Evolutionary conservation across 2,113 vertebrate genomes (phyloP).

Genomic region (Ptilorrhoa leucosticta): DNA sequence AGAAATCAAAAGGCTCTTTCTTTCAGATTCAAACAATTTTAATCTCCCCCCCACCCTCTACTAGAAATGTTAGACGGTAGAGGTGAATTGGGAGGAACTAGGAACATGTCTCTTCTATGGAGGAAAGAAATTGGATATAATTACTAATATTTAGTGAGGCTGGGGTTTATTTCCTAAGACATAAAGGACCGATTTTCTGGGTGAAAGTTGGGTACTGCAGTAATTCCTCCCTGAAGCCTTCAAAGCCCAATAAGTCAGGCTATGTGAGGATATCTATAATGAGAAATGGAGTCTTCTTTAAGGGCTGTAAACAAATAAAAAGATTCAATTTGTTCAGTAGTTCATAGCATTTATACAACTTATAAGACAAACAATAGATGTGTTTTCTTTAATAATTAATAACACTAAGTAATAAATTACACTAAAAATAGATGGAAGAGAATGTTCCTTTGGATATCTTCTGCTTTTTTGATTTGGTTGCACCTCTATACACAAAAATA

Average conservation of each 20-base stretch:
- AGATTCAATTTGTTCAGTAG: neutral
- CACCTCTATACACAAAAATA: neutral
- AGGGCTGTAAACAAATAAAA: neutral
- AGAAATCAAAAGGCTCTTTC: neutral
- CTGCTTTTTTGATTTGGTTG: conserved; percentile 23
- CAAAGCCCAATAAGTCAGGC: conserved; percentile 8
- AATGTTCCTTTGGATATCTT: neutral
- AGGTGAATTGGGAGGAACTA: neutral
- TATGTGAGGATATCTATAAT: neutral
- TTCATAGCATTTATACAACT: neutral
- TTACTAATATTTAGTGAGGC: neutral
- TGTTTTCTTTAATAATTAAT: neutral
- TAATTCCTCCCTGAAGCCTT: neutral
- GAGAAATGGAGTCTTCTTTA: neutral
- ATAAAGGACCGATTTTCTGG: neutral
- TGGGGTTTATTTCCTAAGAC: neutral
- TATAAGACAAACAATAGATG: neutral
- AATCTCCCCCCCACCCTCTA: fast-evolving
- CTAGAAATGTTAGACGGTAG: neutral
- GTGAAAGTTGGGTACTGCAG: neutral
- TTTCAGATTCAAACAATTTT: neutral
- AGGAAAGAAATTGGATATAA: neutral
- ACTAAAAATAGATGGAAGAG: neutral
- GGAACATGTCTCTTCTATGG: neutral
- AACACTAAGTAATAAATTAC: neutral